Evolutionary conservation across 2,113 vertebrate species (phyloP).

Genomic region (Caranx melampygus): DNA sequence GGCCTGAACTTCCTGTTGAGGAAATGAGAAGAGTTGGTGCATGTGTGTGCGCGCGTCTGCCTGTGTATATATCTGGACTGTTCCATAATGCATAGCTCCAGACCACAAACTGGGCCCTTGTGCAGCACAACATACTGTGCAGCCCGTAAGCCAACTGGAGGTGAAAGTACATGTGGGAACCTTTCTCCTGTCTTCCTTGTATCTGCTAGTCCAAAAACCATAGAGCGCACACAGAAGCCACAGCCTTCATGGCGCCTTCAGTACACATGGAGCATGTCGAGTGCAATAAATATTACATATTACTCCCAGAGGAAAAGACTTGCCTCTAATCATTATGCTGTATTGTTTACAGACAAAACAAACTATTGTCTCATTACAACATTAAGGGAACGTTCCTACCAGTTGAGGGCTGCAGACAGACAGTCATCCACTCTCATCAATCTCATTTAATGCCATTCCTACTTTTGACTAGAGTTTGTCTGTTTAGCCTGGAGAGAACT

Average conservation of each 20-base stretch:
- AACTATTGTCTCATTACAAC: constrained; percentile 41
- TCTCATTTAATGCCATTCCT: constrained; percentile 26
- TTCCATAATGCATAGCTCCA: constrained; percentile 58
- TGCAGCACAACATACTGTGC: constrained; percentile 28
- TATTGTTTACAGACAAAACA: constrained; percentile 66
- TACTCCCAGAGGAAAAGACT: constrained; percentile 53
- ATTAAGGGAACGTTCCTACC: constrained; percentile 16
- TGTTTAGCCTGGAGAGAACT: constrained; percentile 29
- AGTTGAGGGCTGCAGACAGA: neutral
- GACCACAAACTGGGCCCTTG: constrained; percentile 51
- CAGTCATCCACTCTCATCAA: constrained; percentile 19
- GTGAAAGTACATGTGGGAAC: constrained; percentile 51
- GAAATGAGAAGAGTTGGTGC: constrained; percentile 43
- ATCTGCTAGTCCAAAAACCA: constrained; percentile 52
- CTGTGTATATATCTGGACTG: constrained; percentile 33
- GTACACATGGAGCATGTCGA: constrained; percentile 36
- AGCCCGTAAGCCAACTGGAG: constrained; percentile 43
- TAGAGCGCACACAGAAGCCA: constrained; percentile 33
- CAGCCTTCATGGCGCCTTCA: constrained; percentile 57
- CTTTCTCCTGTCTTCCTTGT: constrained; percentile 28
- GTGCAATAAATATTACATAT: constrained; percentile 63
- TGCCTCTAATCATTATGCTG: constrained; percentile 45
- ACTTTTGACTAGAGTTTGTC: constrained; percentile 3
- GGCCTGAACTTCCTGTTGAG: constrained; percentile 59
- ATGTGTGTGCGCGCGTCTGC: constrained; percentile 29